Base-by-base conservation (phyloP, 2,888 invertebrate genomes). In the Melanophora roralis region DNA sequence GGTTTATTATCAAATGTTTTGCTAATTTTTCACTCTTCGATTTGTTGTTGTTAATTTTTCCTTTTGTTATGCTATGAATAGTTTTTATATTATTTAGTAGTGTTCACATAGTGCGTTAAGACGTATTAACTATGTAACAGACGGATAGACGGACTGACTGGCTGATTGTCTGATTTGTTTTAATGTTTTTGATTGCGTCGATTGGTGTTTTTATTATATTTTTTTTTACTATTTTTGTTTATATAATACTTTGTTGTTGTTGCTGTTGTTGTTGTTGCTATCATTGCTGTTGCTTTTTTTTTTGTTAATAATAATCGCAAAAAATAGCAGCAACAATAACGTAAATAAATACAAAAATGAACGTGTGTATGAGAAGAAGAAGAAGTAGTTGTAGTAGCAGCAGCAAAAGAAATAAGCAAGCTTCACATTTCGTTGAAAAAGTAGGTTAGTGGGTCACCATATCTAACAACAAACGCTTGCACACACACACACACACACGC, bases 371-470 rank as follows among this genome's bases (percentile, higher is more conserved):
- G 34, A 23, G 57, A 62, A 51, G 43, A 55, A 21, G 47, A 38
- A 51, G 14, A n/a, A n/a, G n/a, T n/a, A n/a, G n/a, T n/a, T n/a
- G n/a, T n/a, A n/a, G n/a, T n/a, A n/a, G n/a, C n/a, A n/a, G n/a
- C n/a, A 71, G 59, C 36, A 55, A 43, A 49, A 72, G 47, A 67
- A 74, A 59, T 60, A 68, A 77, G 71, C 76, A 40, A 76, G 88
- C 86, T 87, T 86, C 89, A 88, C 86, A 84, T 84, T 86, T 85
- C 91, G 91, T 80, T 69, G 69, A 68, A 92, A 92, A 95, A 94
- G 93, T 95, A 92, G 95, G 95, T 95, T 94, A 95, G 94, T 95
- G 92, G 95, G 95, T 93, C 90, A 87, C 84, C 86, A 85, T 87
- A 88, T 88, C 88, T 87, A 88, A 87, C 84, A 86, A 84, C 84